Base-by-base conservation (phyloP, 2,888 invertebrate genomes). In the Cosmopolites sordidus region DNA sequence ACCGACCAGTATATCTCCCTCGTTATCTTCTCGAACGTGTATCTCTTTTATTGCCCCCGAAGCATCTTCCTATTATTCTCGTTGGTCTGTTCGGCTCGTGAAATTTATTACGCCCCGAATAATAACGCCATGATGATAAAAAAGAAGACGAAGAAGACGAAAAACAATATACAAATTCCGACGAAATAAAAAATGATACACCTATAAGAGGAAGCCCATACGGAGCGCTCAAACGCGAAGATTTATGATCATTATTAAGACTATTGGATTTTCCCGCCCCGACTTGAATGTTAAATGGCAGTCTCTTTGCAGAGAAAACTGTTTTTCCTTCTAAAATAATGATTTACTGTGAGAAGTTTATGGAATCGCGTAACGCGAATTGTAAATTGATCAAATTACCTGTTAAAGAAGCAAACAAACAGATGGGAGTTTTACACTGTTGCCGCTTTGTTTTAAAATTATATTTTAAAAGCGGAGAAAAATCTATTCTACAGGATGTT, bases 171-270 rank as follows among this genome's bases (percentile, higher is more conserved):
- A 56, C 56, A 56, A 56, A 56, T 56, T 52, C 49, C 37, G 16
- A 39, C 16, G 29, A 46, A 52, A 52, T 56, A 56, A 56, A 56
- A 56, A 56, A 56, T 56, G 56, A 56, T 56, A 56, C 56, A 56
- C 56, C 56, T 56, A 48, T 52, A 40, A 40, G 40, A 40, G 17
- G 40, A 40, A 16, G 48, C 51, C 51, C 48, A 50, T 52, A 48
- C 51, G 49, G 45, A 22, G 50, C 48, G 17, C 42, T 46, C 40
- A 42, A 53, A 50, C 46, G 52, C 29, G 48, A 58, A 62, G 66
- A 66, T 66, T 66, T 66, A 66, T 66, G 51, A 56, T 62, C 62
- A 62, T 64, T 66, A 66, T 66, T 66, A 64, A 64, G 63, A 63
- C 64, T 64, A 64, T 64, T 63, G 64, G 64, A 63, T 61, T 64